Percentiles rank a stretch among this genome's conserved stretches.
These are phyloP conservation scores for Amphimallon solstitiale DNA, from an alignment of 2,888 invertebrate genomes.

Conservation along the genomic window DNA sequence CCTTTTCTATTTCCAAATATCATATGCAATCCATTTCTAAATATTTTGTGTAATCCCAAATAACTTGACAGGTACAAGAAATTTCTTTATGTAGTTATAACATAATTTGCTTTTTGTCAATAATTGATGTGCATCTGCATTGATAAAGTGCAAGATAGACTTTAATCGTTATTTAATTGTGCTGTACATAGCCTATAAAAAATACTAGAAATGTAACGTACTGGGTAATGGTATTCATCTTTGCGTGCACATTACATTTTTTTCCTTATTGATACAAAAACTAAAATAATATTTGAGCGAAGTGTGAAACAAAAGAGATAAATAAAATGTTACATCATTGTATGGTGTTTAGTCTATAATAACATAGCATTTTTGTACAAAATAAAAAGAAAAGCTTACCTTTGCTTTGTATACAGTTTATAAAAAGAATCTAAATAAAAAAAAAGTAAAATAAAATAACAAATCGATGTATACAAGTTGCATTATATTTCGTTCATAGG, in stretches of 20 bases:
- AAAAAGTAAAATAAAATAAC: constrained; percentile 37
- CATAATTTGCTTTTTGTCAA: constrained; percentile 28
- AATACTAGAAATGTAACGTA: constrained; percentile 17
- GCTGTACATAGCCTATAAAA: constrained; percentile 31
- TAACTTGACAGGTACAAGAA: no score
- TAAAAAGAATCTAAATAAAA: constrained; percentile 37
- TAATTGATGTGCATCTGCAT: constrained; percentile 28
- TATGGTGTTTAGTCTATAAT: constrained; percentile 26
- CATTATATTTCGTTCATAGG: constrained; percentile 33
- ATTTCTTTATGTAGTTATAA: background rate
- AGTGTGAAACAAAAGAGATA: constrained; percentile 7
- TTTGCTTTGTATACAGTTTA: constrained; percentile 36
- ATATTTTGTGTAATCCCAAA: no score
- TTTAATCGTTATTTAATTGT: constrained; percentile 33
- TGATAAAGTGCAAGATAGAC: constrained; percentile 27
- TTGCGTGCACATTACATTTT: constrained; percentile 28
- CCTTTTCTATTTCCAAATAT: no score
- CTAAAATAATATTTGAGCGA: constrained; percentile 2
- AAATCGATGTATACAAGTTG: constrained; percentile 34
- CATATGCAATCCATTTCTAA: no score
- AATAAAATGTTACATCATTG: constrained; percentile 30
- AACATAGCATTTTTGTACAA: constrained; percentile 37
- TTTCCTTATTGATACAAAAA: constrained; percentile 15
- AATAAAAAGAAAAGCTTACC: constrained; percentile 34
- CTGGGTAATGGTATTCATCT: constrained; percentile 31